These are phyloP conservation scores for Nemurella pictetii DNA, from an alignment of 2,888 invertebrate species.

Conservation along the genomic window DNA sequence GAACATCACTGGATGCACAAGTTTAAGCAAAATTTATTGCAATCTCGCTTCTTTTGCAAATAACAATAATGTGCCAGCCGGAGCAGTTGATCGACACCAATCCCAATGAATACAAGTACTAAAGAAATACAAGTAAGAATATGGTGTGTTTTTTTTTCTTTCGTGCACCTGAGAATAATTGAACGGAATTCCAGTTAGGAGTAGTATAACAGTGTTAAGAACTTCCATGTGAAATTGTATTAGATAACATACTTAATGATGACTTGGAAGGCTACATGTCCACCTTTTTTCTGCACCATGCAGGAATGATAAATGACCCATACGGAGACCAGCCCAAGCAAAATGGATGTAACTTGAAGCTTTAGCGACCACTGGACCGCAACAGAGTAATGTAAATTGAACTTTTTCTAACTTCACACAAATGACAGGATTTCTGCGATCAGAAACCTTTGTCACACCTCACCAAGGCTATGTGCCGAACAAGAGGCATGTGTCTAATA, in stretches of 20 bases:
- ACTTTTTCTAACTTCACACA: conserved; percentile 14
- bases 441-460: conserved; percentile 16
- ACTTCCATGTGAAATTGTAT: background rate
- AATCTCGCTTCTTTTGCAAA: background rate
- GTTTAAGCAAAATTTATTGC: background rate
- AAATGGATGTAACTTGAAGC: conserved; percentile 26
- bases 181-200: background rate
- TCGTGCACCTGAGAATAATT: background rate
- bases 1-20: background rate
- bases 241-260: background rate
- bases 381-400: conserved; percentile 25
- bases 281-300: background rate
- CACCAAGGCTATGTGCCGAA: background rate
- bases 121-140: background rate
- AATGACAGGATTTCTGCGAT: conserved; percentile 21
- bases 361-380: conserved; percentile 23
- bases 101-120: background rate
- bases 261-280: conserved; percentile 20
- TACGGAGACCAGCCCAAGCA: background rate
- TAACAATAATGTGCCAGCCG: background rate
- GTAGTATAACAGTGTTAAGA: background rate
- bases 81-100: background rate
- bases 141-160: background rate
- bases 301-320: conserved; percentile 28
- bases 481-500: background rate